Evolutionary conservation across 2,797 vertebrate genomes (phyloP).

Genomic region (Cetoscarus ocellatus): DNA sequence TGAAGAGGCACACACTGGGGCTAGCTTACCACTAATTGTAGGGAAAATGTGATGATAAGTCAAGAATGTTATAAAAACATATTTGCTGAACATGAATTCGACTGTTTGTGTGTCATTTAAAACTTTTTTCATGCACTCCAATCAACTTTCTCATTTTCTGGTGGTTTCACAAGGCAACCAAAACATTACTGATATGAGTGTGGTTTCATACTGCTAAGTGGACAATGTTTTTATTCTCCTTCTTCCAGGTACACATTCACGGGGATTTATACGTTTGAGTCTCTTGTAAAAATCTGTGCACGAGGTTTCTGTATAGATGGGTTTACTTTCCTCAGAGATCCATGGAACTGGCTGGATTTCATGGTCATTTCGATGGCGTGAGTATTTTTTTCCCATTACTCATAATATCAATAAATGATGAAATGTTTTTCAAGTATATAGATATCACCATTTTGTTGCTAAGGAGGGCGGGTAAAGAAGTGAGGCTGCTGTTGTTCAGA

Average conservation of each 20-base stretch:
- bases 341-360: slow-evolving; percentile 99
- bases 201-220: too few species aligned
- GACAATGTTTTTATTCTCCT: slow-evolving; percentile 34
- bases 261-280: slow-evolving; percentile 99
- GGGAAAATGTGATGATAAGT: not conserved
- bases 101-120: not conserved
- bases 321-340: slow-evolving; percentile 97
- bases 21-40: not conserved
- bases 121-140: slow-evolving; percentile 3
- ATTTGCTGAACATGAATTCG: not conserved
- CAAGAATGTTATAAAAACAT: not conserved
- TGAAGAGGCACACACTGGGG: not conserved
- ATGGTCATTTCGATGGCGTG: slow-evolving; percentile 99
- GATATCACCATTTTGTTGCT: slow-evolving; percentile 9
- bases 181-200: too few species aligned
- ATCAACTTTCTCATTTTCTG: slow-evolving; percentile 31
- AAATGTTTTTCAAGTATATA: slow-evolving; percentile 3
- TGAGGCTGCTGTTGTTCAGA: slow-evolving; percentile 6
- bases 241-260: slow-evolving; percentile 97
- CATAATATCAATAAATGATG: not conserved
- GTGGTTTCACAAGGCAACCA: not conserved
- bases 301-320: slow-evolving; percentile 99
- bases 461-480: slow-evolving; percentile 30
- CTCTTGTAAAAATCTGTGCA: slow-evolving; percentile 97
- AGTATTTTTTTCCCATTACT: slow-evolving; percentile 78